phyloP scores from a whole-genome alignment of 2,113 vertebrate genomes.

The Mastomys coucha region DNA sequence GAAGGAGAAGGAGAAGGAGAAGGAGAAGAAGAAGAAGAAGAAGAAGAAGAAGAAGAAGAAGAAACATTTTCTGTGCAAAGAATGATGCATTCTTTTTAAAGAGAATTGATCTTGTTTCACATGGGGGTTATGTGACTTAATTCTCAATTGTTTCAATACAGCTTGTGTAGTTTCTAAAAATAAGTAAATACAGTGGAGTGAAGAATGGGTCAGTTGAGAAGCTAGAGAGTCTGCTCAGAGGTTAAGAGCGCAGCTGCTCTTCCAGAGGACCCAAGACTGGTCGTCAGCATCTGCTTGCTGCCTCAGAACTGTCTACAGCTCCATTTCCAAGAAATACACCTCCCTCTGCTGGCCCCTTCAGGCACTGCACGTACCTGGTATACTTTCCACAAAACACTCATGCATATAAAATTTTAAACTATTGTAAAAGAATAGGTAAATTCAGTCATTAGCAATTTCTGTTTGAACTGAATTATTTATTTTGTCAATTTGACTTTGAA shows the following conservation, averaged over 20 bases:
- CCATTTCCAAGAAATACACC: background rate
- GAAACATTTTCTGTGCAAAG: background rate
- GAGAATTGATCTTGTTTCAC: background rate
- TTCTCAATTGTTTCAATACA: constrained; percentile 5
- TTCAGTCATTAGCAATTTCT: background rate
- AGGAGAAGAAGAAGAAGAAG: no score
- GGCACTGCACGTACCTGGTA: background rate
- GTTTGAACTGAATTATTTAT: background rate
- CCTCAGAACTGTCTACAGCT: background rate
- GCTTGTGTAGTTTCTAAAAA: background rate
- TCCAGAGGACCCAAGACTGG: background rate
- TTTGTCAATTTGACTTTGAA: background rate
- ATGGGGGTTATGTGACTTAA: background rate
- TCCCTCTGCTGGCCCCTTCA: background rate
- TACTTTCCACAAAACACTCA: no score
- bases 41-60: no score
- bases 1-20: no score
- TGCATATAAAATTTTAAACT: background rate
- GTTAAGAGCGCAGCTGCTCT: background rate
- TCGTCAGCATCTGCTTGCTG: background rate
- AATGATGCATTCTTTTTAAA: background rate
- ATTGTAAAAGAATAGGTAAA: background rate
- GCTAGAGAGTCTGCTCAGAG: background rate
- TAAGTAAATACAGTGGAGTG: background rate
- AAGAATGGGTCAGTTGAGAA: background rate